These are phyloP conservation scores for Vireo altiloquus DNA, from an alignment of 2,113 vertebrate species.

Conservation along the genomic window DNA sequence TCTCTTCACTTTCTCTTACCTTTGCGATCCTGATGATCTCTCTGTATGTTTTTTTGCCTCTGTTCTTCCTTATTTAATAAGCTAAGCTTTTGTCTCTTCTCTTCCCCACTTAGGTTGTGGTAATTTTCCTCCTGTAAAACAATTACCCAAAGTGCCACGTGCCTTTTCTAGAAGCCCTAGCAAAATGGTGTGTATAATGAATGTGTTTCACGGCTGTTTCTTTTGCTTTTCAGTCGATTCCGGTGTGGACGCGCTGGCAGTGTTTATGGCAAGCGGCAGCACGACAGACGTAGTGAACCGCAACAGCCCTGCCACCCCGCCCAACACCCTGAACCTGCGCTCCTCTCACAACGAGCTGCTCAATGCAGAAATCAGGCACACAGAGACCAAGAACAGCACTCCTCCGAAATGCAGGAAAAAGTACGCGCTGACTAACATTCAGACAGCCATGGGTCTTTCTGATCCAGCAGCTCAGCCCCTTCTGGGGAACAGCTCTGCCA, in stretches of 20 bases:
- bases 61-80: not conserved
- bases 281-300: slow-evolving; percentile 83
- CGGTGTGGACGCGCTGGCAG: slow-evolving; percentile 79
- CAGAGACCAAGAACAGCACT: slow-evolving; percentile 81
- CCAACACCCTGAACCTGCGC: slow-evolving; percentile 89
- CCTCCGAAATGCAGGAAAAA: slow-evolving; percentile 92
- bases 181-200: rapidly evolving
- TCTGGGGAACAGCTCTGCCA: slow-evolving; percentile 82
- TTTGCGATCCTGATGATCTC: not conserved
- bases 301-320: slow-evolving; percentile 76
- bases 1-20: not conserved
- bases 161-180: not conserved
- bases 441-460: slow-evolving; percentile 87
- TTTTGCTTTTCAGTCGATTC: slow-evolving; percentile 70
- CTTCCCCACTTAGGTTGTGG: not conserved
- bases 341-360: slow-evolving; percentile 94
- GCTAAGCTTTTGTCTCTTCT: not conserved
- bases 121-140: not conserved
- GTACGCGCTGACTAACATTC: slow-evolving; percentile 86
- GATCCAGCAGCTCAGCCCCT: slow-evolving; percentile 79
- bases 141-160: not conserved
- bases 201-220: not conserved
- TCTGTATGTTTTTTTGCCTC: not conserved
- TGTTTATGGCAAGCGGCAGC: slow-evolving; percentile 87
- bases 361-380: slow-evolving; percentile 85